Conservation (phyloP, 1,140 invertebrate genomes). For the Matsumurasca onukii region DNA sequence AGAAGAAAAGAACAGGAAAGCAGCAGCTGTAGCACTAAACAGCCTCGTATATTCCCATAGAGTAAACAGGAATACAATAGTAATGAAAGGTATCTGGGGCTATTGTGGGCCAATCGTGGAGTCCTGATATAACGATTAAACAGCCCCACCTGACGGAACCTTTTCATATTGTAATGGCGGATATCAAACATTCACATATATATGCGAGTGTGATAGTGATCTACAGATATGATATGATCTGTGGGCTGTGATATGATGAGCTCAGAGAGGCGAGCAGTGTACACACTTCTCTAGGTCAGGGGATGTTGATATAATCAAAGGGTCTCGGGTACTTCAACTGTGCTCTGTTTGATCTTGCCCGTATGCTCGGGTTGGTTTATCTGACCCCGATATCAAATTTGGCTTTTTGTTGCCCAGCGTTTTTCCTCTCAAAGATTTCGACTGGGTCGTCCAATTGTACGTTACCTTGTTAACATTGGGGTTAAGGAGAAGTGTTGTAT, state of each 20-base stretch:
- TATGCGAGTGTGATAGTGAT: slow-evolving; percentile 7
- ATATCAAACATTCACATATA: slow-evolving; percentile 23
- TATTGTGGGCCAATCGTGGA: slow-evolving; percentile 18
- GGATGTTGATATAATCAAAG: too few relatives aligned
- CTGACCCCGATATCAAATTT: too few relatives aligned
- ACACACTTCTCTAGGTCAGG: too few relatives aligned
- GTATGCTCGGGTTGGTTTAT: too few relatives aligned
- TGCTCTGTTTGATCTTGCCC: too few relatives aligned
- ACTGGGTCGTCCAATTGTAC: too few relatives aligned
- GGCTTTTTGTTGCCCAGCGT: too few relatives aligned
- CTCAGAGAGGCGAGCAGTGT: background rate
- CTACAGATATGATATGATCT: background rate
- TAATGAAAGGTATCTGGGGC: slow-evolving; percentile 22
- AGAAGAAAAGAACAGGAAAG: slow-evolving; percentile 9
- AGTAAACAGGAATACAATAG: slow-evolving; percentile 15
- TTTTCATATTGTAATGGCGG: slow-evolving; percentile 16
- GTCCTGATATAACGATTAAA: background rate
- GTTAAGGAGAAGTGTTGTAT: too few relatives aligned
- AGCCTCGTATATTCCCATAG: slow-evolving; percentile 7
- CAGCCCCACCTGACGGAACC: background rate
- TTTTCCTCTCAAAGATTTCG: too few relatives aligned
- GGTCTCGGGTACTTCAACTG: too few relatives aligned
- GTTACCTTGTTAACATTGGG: too few relatives aligned
- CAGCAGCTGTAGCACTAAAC: slow-evolving; percentile 18
- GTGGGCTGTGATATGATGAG: slow-evolving; percentile 1